Evolutionary conservation across 92 coral and sea anemone genomes (phyloP).

Genomic region (Epizoanthus stellaris): DNA sequence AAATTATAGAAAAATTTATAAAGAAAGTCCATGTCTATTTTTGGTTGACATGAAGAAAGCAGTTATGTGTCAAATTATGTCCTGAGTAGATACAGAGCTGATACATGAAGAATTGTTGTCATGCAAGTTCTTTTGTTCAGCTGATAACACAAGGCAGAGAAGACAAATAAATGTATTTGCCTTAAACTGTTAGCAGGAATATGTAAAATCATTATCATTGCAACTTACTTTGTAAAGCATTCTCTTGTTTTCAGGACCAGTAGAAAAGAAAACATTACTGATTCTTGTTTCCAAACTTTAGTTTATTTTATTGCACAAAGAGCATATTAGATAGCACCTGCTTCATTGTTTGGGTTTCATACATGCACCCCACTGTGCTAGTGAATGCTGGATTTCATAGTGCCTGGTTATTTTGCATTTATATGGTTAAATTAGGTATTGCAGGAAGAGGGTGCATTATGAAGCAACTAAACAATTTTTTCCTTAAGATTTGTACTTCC

Average conservation of each 20-base stretch:
- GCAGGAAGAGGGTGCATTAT: not conserved
- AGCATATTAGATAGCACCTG: conserved; percentile 24
- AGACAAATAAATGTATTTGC: too few relatives aligned
- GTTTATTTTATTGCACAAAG: not conserved
- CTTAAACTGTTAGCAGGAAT: too few relatives aligned
- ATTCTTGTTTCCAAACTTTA: not conserved
- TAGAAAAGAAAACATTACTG: not conserved
- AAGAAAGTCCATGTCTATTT: too few relatives aligned
- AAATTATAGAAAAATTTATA: too few relatives aligned
- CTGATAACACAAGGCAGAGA: too few relatives aligned
- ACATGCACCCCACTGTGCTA: conserved; percentile 23
- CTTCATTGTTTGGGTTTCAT: conserved; percentile 18
- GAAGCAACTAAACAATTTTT: not conserved
- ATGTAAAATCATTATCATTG: too few relatives aligned
- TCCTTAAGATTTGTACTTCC: not conserved
- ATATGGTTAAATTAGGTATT: not conserved
- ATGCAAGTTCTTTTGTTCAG: too few relatives aligned
- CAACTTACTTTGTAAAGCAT: not conserved
- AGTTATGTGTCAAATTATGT: too few relatives aligned
- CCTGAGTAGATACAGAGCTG: too few relatives aligned
- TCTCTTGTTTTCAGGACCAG: conserved; percentile 2
- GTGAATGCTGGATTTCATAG: conserved; percentile 12
- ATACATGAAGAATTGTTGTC: too few relatives aligned
- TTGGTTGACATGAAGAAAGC: too few relatives aligned
- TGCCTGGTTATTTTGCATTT: conserved; percentile 19